Base-by-base conservation (phyloP, 2,888 invertebrate species). In the Drosophila fungiperda region DNA sequence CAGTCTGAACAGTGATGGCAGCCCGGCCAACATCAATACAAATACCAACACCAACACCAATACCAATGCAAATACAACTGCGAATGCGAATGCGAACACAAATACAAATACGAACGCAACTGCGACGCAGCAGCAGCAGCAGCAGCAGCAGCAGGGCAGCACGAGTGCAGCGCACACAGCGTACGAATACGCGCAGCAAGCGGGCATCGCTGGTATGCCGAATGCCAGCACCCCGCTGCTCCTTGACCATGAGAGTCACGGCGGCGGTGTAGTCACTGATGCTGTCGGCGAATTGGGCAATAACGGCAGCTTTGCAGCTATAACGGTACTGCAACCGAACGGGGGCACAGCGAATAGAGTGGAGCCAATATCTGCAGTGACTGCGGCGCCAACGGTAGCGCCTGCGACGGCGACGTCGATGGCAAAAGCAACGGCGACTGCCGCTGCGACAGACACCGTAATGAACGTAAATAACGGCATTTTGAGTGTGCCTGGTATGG, bases 391-490 rank as follows among this genome's bases (percentile, higher is more conserved):
- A 26, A 53, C 54, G 48, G 5, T 57, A 45, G 69, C n/a, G 40
- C 36, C 68, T 20, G 57, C 72, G 23, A 20, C 12, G 29, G 48
- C 33, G 4, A 52, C 6, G 49, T n/a, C 53, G 11, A 6, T 29
- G 29, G 29, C 6, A 6, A 29, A 29, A 29, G 6, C 29, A 29
- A 5, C 60, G 6, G 17, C 65, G n/a, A 11, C 68, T 15, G 33
- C 45, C 4, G 7, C 55, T 1, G 23, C 58, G 12, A 52, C 70
- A 20, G 64, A 70, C 23, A 92, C 93, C 93, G 87, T 94, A 93
- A 62, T 79, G 38, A 76, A 68, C 64, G 63, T 77, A 53, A 73
- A 64, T 66, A 75, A 68, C 52, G 69, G 77, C 54, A 72, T 59
- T 12, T 50, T 71, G 62, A 49, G 33, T 40, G 62, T 65, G 36